phyloP scores from a whole-genome alignment of 2,113 vertebrate genomes.

The Theropithecus gelada region DNA sequence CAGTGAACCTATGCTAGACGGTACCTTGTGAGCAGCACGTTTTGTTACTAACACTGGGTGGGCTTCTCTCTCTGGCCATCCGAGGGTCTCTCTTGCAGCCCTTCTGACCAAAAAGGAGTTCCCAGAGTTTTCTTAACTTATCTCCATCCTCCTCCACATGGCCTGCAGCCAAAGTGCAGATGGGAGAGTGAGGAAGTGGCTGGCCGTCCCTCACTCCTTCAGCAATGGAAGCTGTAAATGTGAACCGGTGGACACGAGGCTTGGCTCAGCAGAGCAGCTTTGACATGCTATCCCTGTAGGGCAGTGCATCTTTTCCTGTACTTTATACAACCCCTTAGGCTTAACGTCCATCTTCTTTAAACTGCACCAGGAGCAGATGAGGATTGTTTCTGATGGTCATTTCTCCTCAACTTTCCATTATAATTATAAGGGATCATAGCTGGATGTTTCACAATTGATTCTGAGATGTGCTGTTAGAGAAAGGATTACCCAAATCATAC shows the following conservation, averaged over 20 bases:
- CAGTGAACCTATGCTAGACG: fast-evolving
- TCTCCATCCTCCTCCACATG: neutral
- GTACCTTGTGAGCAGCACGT: fast-evolving
- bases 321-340: fast-evolving
- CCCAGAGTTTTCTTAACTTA: fast-evolving
- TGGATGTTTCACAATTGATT: no score
- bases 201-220: fast-evolving
- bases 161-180: fast-evolving
- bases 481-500: neutral
- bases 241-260: fast-evolving
- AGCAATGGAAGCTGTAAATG: fast-evolving
- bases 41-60: fast-evolving
- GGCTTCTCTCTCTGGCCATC: neutral
- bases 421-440: fast-evolving
- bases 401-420: neutral
- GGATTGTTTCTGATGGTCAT: neutral
- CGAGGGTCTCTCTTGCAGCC: neutral
- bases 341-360: no score
- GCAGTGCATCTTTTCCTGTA: fast-evolving
- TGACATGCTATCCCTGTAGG: fast-evolving
- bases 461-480: neutral
- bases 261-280: fast-evolving
- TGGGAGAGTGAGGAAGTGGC: fast-evolving
- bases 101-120: fast-evolving
- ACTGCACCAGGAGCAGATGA: fast-evolving